Conservation (phyloP, 2,888 invertebrate species). For the Coleophora flavipennella region DNA sequence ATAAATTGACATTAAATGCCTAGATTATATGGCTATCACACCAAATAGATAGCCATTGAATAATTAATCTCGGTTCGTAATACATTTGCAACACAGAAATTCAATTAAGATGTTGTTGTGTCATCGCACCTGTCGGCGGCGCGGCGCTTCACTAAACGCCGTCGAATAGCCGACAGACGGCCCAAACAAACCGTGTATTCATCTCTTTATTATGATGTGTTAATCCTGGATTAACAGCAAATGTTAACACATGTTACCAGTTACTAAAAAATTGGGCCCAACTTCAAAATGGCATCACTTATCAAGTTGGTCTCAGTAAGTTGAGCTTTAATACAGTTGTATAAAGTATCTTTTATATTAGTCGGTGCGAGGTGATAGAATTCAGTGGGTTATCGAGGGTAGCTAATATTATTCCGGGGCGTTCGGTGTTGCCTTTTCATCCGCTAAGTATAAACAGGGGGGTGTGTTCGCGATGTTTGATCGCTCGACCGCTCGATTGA, state of each 20-base stretch:
- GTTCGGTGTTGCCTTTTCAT: slow-evolving; percentile 72
- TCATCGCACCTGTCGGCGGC: slow-evolving; percentile 53
- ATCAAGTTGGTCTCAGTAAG: slow-evolving; percentile 21
- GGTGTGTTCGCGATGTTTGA: slow-evolving; percentile 64
- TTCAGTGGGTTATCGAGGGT: slow-evolving; percentile 65
- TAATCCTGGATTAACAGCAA: slow-evolving; percentile 71
- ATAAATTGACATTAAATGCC: too few relatives aligned
- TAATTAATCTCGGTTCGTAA: slow-evolving; percentile 4
- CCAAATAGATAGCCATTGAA: slow-evolving; percentile 5
- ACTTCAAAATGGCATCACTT: slow-evolving; percentile 21
- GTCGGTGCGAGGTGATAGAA: slow-evolving; percentile 31
- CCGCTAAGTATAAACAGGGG: slow-evolving; percentile 70
- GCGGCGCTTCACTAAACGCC: slow-evolving; percentile 43
- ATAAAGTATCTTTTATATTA: too few relatives aligned
- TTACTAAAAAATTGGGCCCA: slow-evolving; percentile 51
- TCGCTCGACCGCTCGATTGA: slow-evolving; percentile 53
- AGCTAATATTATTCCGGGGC: slow-evolving; percentile 72
- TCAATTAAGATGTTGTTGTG: slow-evolving; percentile 50
- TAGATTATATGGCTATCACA: not conserved
- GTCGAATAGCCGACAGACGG: slow-evolving; percentile 64
- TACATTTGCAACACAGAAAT: slow-evolving; percentile 11
- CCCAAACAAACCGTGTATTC: slow-evolving; percentile 64
- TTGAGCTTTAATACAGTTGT: slow-evolving; percentile 20
- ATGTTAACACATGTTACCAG: slow-evolving; percentile 73
- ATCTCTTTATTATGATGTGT: slow-evolving; percentile 73